Evolutionary conservation across 1,140 invertebrate genomes (phyloP).

Genomic region (Forficula auricularia): DNA sequence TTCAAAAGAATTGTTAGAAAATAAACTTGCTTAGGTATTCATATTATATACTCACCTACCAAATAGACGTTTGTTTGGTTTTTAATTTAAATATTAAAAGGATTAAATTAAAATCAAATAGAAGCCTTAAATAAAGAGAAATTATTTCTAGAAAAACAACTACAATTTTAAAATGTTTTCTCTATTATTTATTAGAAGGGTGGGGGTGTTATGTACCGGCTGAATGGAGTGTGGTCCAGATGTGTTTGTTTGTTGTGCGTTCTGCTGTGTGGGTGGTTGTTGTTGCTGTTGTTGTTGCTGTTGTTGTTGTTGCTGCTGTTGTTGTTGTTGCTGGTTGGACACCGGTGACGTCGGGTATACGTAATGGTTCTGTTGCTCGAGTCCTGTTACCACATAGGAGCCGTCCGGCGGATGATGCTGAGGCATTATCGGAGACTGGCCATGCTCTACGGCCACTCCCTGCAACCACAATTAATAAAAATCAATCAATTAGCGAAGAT

Average conservation of each 20-base stretch:
- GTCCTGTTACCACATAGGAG: not conserved
- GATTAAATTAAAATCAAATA: too few relatives aligned
- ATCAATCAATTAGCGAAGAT: constrained; percentile 16
- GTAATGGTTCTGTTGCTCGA: not conserved
- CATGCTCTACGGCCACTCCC: constrained; percentile 40
- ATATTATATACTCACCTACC: too few relatives aligned
- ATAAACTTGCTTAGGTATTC: too few relatives aligned
- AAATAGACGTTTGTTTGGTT: too few relatives aligned
- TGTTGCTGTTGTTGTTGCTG: constrained; percentile 35
- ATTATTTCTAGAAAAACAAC: too few relatives aligned
- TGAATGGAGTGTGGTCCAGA: too few relatives aligned
- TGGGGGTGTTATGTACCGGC: too few relatives aligned
- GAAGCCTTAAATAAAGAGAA: too few relatives aligned
- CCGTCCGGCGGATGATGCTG: constrained; percentile 25
- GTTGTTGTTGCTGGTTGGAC: constrained; percentile 20
- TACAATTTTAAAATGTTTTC: too few relatives aligned
- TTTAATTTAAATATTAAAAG: too few relatives aligned
- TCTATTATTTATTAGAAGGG: too few relatives aligned
- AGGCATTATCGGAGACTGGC: constrained; percentile 25
- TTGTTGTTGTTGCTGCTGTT: constrained; percentile 30
- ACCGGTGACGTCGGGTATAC: not conserved
- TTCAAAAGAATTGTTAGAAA: too few relatives aligned
- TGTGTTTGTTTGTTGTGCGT: constrained; percentile 20
- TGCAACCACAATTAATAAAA: constrained; percentile 20
- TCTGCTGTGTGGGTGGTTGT: constrained; percentile 29